These are phyloP conservation scores for Nothobranchius furzeri DNA, from an alignment of 2,113 vertebrate species.

Conservation along the genomic window DNA sequence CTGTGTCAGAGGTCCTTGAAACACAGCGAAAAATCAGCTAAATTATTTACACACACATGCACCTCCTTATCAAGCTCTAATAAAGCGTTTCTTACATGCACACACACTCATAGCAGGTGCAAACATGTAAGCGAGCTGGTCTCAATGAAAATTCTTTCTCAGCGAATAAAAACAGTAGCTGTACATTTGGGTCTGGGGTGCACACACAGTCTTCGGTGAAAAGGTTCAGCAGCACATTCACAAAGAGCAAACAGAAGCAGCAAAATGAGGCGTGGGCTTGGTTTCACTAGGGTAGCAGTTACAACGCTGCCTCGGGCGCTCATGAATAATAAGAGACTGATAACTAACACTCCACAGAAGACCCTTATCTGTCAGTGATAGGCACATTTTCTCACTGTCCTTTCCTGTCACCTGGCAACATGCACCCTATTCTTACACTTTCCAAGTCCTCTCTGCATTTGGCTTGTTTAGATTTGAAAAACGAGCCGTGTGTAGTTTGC, in stretches of 20 bases:
- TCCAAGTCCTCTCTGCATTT: slow-evolving; percentile 9
- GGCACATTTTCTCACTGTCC: slow-evolving; percentile 25
- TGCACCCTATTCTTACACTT: slow-evolving; percentile 28
- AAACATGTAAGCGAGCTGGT: slow-evolving; percentile 1
- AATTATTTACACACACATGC: slow-evolving; percentile 44
- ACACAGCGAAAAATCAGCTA: slow-evolving; percentile 31
- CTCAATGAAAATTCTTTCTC: slow-evolving; percentile 17
- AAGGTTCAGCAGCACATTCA: slow-evolving; percentile 41
- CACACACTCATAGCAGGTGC: slow-evolving; percentile 17
- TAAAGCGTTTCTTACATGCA: slow-evolving; percentile 14
- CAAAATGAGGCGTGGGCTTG: slow-evolving; percentile 69
- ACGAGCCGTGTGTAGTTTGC: slow-evolving; percentile 46
- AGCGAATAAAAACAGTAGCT: background rate
- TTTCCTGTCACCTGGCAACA: slow-evolving; percentile 45
- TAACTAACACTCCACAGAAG: slow-evolving; percentile 55
- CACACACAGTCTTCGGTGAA: slow-evolving; percentile 15
- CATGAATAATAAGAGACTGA: slow-evolving; percentile 66
- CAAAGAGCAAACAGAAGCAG: slow-evolving; percentile 51
- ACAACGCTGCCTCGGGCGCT: slow-evolving; percentile 59
- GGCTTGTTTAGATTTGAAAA: slow-evolving; percentile 47
- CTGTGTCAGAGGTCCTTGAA: slow-evolving; percentile 15
- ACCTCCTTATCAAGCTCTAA: slow-evolving; percentile 30
- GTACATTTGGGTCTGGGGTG: slow-evolving; percentile 64
- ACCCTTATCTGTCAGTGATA: slow-evolving; percentile 22
- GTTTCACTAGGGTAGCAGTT: slow-evolving; percentile 57